Conservation (phyloP, 2,113 vertebrate genomes). For the Xiphophorus maculatus region DNA sequence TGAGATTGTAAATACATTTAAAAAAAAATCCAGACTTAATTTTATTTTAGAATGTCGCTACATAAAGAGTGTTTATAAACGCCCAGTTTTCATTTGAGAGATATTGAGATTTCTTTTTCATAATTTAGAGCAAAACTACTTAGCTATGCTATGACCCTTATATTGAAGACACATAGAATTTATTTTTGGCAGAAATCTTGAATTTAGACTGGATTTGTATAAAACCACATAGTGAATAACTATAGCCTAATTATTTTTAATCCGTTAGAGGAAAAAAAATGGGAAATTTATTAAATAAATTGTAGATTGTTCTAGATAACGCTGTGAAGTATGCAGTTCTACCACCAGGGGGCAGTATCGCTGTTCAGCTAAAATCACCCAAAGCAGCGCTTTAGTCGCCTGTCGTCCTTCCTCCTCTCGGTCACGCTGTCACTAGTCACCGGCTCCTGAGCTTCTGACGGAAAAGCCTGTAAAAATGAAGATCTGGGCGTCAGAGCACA, state of each 20-base stretch:
- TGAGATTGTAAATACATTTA: background rate
- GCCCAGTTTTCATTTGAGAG: no score
- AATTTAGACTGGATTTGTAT: no score
- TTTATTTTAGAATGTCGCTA: background rate
- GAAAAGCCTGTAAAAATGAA: constrained; percentile 71
- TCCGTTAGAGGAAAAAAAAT: background rate
- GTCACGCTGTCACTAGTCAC: constrained; percentile 50
- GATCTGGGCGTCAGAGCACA: constrained; percentile 83
- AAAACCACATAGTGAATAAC: no score
- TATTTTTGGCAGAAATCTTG: no score
- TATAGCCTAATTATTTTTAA: no score
- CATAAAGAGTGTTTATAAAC: background rate
- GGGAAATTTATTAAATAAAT: background rate
- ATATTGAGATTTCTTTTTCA: no score
- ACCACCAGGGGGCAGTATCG: constrained; percentile 23
- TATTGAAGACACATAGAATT: no score
- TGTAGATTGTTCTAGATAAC: constrained; percentile 1
- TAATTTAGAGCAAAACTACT: no score
- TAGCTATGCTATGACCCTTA: no score
- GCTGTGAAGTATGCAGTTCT: background rate
- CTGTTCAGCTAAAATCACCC: background rate
- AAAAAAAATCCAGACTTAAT: background rate
- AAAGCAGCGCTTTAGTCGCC: background rate
- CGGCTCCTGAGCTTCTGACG: constrained; percentile 47
- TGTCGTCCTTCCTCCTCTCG: constrained; percentile 33